Evolutionary conservation across 2,797 vertebrate genomes (phyloP), one percentile per base, ranked within the genome.

Genomic region (Pangasius mekongensis): DNA sequence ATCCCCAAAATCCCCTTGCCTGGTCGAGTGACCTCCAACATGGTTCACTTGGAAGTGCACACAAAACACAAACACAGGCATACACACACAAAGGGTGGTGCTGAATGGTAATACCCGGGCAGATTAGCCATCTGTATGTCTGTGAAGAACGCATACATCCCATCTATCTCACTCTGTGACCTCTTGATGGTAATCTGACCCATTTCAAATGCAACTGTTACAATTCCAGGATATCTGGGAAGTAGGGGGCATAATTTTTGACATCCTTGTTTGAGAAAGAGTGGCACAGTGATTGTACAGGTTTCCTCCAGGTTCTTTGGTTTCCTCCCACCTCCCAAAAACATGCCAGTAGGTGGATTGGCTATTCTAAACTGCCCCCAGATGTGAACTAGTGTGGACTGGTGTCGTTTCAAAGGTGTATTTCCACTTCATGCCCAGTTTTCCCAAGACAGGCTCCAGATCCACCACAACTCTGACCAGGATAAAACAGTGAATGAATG

Each of bases 81-180:
- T 36, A 22, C n/a, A 83, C 24, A 69, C 20, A 60, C 64, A 58
- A 3, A 20, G 20, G 22, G 52, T 82, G 52, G 58, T 82, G 27
- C 67, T 16, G 2, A 27, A 47, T 74, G n/a, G 58, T 86, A 74
- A 85, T 74, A 20, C 58, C 27, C 5, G n/a, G 52, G 56, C n/a
- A 47, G 84, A 86, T 86, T 86, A 62, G 13, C 24, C 58, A 76
- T 7, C 58, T 86, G 39, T 64, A 5, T 77, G 54, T 62, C 69
- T 74, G 22, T 58, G 14, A 85, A 36, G 36, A 62, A n/a, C 39
- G 62, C 16, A 64, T 7, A 86, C 18, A 43, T 62, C 56, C 9
- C 30, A 39, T 36, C 52, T 39, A 14, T 52, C 24, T 22, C 60
- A 10, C 0, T 27, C 16, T 49, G 20, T 76, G n/a, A 22, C 27